A percentile compares a stretch with the other conserved stretches of the same genome.
Conservation (phyloP, 2,888 invertebrate species). For the Bugulina stolonifera region DNA sequence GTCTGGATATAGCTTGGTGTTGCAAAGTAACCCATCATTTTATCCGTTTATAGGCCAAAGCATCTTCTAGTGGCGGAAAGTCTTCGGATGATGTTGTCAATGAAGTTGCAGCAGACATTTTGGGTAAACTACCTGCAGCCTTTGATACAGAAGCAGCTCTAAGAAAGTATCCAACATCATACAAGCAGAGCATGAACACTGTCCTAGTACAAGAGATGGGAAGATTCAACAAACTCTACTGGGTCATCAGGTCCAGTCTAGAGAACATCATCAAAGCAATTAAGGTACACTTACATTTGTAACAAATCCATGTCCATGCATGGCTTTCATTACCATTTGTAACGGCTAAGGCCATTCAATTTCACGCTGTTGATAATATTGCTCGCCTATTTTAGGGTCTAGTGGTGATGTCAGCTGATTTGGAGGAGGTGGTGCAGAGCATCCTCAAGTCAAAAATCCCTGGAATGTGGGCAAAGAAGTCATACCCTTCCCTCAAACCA, state of each 20-base stretch:
- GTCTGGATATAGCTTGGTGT: no score
- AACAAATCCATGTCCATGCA: no score
- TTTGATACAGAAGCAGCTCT: conserved; percentile 51
- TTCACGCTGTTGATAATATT: background rate
- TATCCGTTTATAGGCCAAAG: conserved; percentile 51
- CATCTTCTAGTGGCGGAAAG: conserved; percentile 55
- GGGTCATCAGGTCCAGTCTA: conserved; percentile 46
- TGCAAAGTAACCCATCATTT: no score
- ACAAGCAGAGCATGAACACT: conserved; percentile 55
- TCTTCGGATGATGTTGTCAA: conserved; percentile 75
- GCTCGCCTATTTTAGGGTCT: conserved; percentile 65
- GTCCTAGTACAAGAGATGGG: conserved; percentile 55
- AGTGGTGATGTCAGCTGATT: conserved; percentile 75
- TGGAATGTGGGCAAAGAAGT: conserved; percentile 53
- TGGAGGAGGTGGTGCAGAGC: conserved; percentile 78
- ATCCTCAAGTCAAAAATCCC: conserved; percentile 70
- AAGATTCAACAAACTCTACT: conserved; percentile 52
- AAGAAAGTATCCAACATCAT: conserved; percentile 52
- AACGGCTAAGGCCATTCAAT: no score
- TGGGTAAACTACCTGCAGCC: conserved; percentile 57
- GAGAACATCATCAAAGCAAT: conserved; percentile 52
- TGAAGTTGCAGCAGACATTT: conserved; percentile 72
- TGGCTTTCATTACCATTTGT: no score
- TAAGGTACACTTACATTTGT: no score
- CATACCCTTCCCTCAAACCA: conserved; percentile 55